These are phyloP conservation scores for Tricholaema leucomelas DNA, from an alignment of 2,113 vertebrate genomes.

Conservation along the genomic window DNA sequence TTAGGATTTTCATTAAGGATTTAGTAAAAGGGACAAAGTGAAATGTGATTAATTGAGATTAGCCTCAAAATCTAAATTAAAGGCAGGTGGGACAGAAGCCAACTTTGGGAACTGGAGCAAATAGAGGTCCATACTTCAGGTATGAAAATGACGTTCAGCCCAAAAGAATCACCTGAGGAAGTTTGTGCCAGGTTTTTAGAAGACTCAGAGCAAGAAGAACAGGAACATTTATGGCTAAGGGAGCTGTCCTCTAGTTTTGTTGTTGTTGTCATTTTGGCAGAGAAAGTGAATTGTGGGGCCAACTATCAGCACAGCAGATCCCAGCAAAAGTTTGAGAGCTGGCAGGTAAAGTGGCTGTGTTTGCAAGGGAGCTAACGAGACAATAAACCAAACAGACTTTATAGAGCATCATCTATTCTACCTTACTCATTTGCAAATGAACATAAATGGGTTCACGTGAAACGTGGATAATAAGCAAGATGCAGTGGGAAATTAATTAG, in stretches of 20 bases:
- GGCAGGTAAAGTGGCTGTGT: too few species aligned
- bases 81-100: neutral
- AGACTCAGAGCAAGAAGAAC: neutral
- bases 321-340: neutral
- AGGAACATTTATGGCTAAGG: neutral
- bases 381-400: neutral
- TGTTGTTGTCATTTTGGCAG: neutral
- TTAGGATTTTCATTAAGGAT: neutral
- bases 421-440: conserved; percentile 26
- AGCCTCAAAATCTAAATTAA: neutral
- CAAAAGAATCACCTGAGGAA: conserved; percentile 32
- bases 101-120: neutral
- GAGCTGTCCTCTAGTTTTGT: neutral
- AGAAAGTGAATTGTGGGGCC: neutral
- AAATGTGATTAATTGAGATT: neutral
- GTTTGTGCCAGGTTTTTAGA: conserved; percentile 25
- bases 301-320: neutral
- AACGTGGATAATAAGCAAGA: conserved; percentile 47
- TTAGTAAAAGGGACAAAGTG: neutral
- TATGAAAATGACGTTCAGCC: neutral
- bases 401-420: neutral
- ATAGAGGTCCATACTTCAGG: neutral
- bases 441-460: conserved; percentile 23
- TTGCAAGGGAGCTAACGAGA: neutral
- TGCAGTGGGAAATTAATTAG: conserved; percentile 52